Conservation (phyloP, 2,888 invertebrate species). For the Agonopterix heracliana region DNA sequence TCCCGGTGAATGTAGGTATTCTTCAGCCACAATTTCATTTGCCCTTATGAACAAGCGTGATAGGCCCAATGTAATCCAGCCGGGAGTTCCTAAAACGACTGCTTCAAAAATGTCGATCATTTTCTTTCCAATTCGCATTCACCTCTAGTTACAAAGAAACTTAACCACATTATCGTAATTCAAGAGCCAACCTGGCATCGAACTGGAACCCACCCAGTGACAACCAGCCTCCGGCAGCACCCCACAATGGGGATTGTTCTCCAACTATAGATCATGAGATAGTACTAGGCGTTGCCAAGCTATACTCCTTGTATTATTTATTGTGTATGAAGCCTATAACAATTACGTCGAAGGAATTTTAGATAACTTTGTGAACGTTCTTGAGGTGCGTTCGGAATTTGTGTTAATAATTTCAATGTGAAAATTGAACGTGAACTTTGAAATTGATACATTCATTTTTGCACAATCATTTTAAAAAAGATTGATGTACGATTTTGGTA, state of each 20-base stretch:
- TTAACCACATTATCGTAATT: constrained; percentile 7
- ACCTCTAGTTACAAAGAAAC: neutral
- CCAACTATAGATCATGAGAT: constrained; percentile 36
- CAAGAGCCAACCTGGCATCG: constrained; percentile 16
- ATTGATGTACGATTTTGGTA: no score
- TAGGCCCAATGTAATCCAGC: no score
- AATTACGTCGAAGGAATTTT: constrained; percentile 21
- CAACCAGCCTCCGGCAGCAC: constrained; percentile 51
- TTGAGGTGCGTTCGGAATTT: no score
- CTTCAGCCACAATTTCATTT: no score
- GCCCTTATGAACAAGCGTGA: no score
- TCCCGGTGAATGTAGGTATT: no score
- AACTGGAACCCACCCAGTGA: constrained; percentile 47
- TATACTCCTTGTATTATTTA: constrained; percentile 43
- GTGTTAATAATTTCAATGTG: no score
- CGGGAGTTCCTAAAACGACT: no score
- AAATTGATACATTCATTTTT: neutral
- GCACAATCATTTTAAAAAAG: neutral
- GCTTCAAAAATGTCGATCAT: no score
- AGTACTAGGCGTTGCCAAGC: constrained; percentile 29
- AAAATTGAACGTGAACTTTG: no score
- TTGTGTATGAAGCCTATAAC: constrained; percentile 32
- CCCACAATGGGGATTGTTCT: constrained; percentile 67
- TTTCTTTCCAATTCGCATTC: no score
- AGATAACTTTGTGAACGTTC: neutral